Percentiles rank a stretch among this genome's conserved stretches.
Conservation (phyloP, 2,797 vertebrate species). For the Aratinga solstitialis region DNA sequence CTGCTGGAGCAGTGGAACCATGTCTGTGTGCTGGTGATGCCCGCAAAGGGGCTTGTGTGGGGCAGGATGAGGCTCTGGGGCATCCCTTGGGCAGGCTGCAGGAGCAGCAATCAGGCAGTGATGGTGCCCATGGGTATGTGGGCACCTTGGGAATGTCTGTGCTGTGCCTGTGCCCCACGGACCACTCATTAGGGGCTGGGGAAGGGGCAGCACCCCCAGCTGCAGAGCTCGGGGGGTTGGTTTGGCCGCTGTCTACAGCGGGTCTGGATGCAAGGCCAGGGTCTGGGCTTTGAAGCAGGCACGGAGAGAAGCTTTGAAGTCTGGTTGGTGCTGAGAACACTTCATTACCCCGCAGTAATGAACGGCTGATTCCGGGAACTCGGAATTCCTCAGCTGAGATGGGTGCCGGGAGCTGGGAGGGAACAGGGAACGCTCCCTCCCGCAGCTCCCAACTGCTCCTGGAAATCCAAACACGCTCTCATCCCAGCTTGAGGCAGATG, state of each 20-base stretch:
- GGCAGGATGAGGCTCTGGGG: neutral
- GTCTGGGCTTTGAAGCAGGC: neutral
- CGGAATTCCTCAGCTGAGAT: neutral
- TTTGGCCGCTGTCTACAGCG: neutral
- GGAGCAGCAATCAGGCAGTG: accelerated
- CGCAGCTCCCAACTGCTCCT: neutral
- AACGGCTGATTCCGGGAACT: neutral
- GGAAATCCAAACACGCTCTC: neutral
- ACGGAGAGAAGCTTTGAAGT: neutral
- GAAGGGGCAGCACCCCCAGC: neutral
- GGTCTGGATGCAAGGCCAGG: neutral
- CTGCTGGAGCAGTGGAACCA: accelerated
- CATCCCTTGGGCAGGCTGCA: neutral
- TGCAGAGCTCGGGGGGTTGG: neutral
- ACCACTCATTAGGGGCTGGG: neutral
- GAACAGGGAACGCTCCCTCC: neutral
- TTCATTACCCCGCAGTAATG: neutral
- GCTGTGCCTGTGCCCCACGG: no score
- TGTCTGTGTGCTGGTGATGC: neutral
- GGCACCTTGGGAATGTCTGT: neutral
- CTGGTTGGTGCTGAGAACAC: neutral
- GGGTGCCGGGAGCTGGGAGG: neutral
- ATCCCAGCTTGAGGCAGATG: neutral
- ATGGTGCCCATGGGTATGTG: accelerated
- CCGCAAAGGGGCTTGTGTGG: accelerated